Evolutionary conservation across 2,797 vertebrate genomes (phyloP), one percentile per base, ranked within the genome.

Genomic region (Acestrorhynchus altus): DNA sequence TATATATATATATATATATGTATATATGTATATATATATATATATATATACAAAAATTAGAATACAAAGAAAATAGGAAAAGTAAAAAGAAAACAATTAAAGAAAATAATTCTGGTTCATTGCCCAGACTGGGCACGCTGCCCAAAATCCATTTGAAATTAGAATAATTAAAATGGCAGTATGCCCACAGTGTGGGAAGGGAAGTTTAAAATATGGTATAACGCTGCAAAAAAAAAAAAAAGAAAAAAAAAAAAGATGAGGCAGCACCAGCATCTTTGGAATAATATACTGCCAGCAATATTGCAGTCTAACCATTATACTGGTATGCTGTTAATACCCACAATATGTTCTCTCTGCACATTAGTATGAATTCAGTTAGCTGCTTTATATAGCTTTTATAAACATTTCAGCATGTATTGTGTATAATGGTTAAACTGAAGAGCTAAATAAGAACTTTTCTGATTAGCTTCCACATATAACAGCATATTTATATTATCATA

Each of bases 81-180:
- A 18, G 15, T 13, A 12, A 22, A 74, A 56, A 73, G 60, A 72
- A 74, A 82, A 74, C 59, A 77, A 72, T 60, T 60, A 16, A 35
- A 31, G 7, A 35, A n/a, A 74, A 75, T 70, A 12, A 70, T 52
- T 70, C 64, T n/a, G 76, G 57, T 64, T 78, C 74, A 39, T 35
- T 66, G 26, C 47, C 11, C 18, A 51, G 31, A 47, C 64, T 79
- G 74, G 85, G 84, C 80, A 79, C 69, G 70, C 76, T 78, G 86
- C 69, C 80, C 77, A 83, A 76, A 77, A 79, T 86, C 84, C 80
- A 88, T 87, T 86, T 85, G 74, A 83, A 81, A 81, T 86, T 88
- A 83, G 85, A 90, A 86, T 60, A 86, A 92, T 88, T 88, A 86
- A 92, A 91, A 88, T 90, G 91, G 89, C 90, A 85, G 26, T 5